These are phyloP conservation scores for Ceyx melanurus DNA, from an alignment of 2,113 vertebrate genomes.

Conservation along the genomic window DNA sequence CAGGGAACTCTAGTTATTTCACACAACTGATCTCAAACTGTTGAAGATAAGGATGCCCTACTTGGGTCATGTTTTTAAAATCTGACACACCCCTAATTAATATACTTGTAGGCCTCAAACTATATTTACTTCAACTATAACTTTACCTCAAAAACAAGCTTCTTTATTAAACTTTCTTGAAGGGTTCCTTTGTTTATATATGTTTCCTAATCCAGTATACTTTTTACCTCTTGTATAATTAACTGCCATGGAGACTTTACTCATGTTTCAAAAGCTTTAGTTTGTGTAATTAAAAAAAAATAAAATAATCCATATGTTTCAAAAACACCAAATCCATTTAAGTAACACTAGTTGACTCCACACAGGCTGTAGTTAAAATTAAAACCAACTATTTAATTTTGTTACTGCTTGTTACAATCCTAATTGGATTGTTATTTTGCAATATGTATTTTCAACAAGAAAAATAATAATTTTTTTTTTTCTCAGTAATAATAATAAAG, in stretches of 20 bases:
- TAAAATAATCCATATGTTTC: neutral
- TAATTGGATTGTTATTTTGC: neutral
- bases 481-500: neutral
- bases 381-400: neutral
- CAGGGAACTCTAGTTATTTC: neutral
- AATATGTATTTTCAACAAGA: neutral
- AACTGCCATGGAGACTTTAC: neutral
- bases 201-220: neutral
- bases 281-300: neutral
- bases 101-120: neutral
- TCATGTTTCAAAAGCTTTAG: neutral
- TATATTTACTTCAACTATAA: neutral
- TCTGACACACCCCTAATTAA: neutral
- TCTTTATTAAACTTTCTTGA: neutral
- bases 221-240: neutral
- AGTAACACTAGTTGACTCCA: neutral
- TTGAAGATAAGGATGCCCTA: accelerated
- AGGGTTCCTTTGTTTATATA: neutral
- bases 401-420: neutral
- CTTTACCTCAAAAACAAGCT: neutral
- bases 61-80: neutral
- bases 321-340: neutral
- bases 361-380: neutral
- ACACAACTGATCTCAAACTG: neutral
- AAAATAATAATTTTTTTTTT: neutral